Evolutionary conservation across 2,797 vertebrate species (phyloP).

Genomic region (Gila robusta): DNA sequence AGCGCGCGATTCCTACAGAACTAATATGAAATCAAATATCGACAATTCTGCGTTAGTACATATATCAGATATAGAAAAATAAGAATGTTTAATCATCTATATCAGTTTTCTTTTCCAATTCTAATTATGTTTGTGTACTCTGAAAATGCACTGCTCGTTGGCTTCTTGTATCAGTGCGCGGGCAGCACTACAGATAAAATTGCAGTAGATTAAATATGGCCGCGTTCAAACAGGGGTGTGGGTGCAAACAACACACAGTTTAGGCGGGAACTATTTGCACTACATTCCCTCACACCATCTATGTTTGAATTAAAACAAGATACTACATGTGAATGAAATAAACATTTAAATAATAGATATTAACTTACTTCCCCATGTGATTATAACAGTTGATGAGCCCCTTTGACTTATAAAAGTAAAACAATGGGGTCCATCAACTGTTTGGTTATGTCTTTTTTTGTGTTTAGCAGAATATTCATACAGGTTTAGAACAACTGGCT

Average conservation of each 20-base stretch:
- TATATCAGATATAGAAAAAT: neutral
- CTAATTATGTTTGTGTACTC: neutral
- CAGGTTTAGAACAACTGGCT: too few species aligned
- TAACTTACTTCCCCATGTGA: neutral
- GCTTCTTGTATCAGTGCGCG: slow-evolving; percentile 57
- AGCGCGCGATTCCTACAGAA: neutral
- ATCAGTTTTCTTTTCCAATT: too few species aligned
- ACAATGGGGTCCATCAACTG: neutral
- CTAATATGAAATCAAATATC: neutral
- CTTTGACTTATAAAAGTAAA: neutral
- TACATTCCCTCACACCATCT: neutral
- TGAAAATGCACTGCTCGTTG: slow-evolving; percentile 1
- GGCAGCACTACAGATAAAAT: slow-evolving; percentile 34
- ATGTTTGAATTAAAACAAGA: neutral
- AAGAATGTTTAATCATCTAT: neutral
- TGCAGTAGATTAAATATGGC: neutral
- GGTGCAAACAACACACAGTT: neutral
- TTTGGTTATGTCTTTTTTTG: neutral
- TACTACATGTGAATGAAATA: neutral
- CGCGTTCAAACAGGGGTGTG: neutral
- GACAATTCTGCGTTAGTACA: neutral
- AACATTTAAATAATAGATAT: neutral
- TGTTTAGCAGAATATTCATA: too few species aligned
- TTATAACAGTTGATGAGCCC: neutral
- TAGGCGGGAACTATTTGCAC: slow-evolving; percentile 3